phyloP scores from a whole-genome alignment of 1,140 invertebrate species.

The Archivesica marissinica region DNA sequence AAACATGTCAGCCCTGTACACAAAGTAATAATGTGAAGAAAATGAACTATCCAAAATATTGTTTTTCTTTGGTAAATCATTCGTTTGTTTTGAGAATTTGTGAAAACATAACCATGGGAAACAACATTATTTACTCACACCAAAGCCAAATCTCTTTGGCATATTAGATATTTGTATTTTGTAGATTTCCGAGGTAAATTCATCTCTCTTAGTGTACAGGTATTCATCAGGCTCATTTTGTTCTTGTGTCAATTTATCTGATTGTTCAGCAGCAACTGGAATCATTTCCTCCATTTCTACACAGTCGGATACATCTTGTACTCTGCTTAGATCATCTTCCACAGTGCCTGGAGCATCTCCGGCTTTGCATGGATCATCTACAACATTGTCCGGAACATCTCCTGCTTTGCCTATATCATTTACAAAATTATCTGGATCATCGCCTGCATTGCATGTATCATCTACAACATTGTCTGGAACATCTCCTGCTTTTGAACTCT shows the following conservation, averaged over 20 bases:
- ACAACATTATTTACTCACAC: slow-evolving; percentile 85
- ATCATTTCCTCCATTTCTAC: not conserved
- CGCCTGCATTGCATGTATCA: not conserved
- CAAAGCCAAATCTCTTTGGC: slow-evolving; percentile 93
- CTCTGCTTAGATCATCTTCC: not conserved
- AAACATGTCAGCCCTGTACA: too few species aligned
- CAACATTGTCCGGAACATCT: not conserved
- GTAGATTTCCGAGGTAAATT: slow-evolving; percentile 95
- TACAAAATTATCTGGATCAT: not conserved
- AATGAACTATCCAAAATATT: too few species aligned
- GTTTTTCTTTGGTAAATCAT: too few species aligned
- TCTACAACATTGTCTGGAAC: too few species aligned
- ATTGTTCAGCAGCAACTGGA: not conserved
- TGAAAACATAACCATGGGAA: too few species aligned
- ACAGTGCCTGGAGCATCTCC: not conserved
- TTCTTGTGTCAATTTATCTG: not conserved
- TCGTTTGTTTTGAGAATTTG: too few species aligned
- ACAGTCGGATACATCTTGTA: not conserved
- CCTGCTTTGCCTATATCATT: not conserved
- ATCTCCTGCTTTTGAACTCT: too few species aligned
- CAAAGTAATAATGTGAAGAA: too few species aligned
- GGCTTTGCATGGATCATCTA: not conserved
- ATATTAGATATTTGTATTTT: slow-evolving; percentile 94
- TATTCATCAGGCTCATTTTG: slow-evolving; percentile 62
- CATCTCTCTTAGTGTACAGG: slow-evolving; percentile 85